Evolutionary conservation across 2,888 invertebrate species (phyloP).

Genomic region (Psylliodes chrysocephalus): DNA sequence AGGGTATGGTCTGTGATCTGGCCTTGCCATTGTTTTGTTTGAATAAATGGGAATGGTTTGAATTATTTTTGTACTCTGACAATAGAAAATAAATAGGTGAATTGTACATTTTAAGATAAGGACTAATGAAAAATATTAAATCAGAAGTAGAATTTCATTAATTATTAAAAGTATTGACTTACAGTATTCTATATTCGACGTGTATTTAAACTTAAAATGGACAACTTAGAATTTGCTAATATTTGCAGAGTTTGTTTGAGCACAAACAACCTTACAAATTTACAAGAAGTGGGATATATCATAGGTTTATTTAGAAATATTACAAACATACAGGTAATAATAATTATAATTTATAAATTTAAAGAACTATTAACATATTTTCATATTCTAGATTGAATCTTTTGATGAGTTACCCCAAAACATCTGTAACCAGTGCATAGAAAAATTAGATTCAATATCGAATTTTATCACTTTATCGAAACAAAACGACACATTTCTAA

Average conservation of each 20-base stretch:
- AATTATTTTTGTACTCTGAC: too few species aligned
- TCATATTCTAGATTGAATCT: neutral
- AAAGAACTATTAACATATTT: neutral
- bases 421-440: neutral
- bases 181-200: too few species aligned
- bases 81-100: too few species aligned
- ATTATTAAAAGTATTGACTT: too few species aligned
- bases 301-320: neutral
- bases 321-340: neutral
- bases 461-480: constrained; percentile 4
- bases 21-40: too few species aligned
- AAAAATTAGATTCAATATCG: constrained; percentile 1
- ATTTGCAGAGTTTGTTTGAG: constrained; percentile 7
- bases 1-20: too few species aligned
- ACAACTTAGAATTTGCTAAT: neutral
- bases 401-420: constrained; percentile 2
- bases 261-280: neutral
- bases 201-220: neutral
- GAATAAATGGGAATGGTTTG: too few species aligned
- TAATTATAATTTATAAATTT: neutral
- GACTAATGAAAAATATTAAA: too few species aligned
- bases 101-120: too few species aligned
- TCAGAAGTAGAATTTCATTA: too few species aligned
- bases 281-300: constrained; percentile 6
- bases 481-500: neutral